These are phyloP conservation scores for Neodiprion lecontei DNA, from an alignment of 1,140 invertebrate genomes.

Conservation along the genomic window DNA sequence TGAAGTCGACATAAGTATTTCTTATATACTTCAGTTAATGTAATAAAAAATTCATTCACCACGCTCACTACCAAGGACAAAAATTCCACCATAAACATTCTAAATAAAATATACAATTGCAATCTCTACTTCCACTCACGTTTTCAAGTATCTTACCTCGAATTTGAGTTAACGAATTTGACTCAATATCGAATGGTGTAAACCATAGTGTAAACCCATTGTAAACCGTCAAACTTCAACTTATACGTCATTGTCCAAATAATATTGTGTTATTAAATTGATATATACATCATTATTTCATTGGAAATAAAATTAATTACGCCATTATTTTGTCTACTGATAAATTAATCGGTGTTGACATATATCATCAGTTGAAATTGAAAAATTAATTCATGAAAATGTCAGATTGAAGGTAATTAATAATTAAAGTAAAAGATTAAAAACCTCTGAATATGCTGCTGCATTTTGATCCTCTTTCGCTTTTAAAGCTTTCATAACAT, in stretches of 20 bases:
- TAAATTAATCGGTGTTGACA: neutral
- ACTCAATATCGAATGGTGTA: neutral
- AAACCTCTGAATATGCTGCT: slow-evolving; percentile 4
- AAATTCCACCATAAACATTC: neutral
- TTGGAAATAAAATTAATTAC: neutral
- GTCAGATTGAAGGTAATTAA: neutral
- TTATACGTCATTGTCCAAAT: neutral
- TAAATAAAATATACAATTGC: too few species aligned
- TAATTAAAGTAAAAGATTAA: neutral
- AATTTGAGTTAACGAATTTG: neutral
- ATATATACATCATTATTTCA: slow-evolving; percentile 2
- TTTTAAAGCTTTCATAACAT: slow-evolving; percentile 8
- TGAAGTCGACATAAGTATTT: too few species aligned
- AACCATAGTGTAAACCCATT: neutral
- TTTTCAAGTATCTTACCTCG: slow-evolving; percentile 1
- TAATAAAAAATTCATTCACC: too few species aligned
- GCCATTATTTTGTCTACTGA: slow-evolving; percentile 1
- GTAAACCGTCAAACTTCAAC: neutral
- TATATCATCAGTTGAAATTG: slow-evolving; percentile 5
- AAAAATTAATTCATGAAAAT: neutral
- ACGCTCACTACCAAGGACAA: neutral
- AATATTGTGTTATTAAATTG: neutral
- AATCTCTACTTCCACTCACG: neutral
- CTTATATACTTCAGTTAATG: too few species aligned
- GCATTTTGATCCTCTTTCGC: neutral